Conservation (phyloP, 2,888 invertebrate species). For the Pollenia griseotomentosa region DNA sequence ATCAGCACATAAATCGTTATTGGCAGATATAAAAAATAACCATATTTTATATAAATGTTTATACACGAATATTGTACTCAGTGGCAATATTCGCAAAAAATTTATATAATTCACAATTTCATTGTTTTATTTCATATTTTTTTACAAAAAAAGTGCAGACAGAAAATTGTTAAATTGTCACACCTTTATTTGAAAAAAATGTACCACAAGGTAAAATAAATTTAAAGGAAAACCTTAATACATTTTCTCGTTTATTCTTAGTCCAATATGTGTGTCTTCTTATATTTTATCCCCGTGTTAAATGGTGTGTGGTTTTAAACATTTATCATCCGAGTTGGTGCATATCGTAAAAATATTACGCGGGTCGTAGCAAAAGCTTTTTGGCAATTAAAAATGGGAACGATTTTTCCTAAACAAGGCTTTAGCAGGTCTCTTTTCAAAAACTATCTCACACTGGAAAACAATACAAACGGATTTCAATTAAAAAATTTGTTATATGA, state of each 20-base stretch:
- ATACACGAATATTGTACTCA: not conserved
- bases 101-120: conserved; percentile 7
- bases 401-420: too few relatives aligned
- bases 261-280: conserved; percentile 28
- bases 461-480: too few relatives aligned
- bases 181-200: conserved; percentile 38
- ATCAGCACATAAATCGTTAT: conserved; percentile 51
- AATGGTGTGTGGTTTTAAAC: conserved; percentile 64
- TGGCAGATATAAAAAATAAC: conserved; percentile 16
- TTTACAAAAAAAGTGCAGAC: not conserved
- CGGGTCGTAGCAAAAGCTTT: not conserved
- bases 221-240: not conserved
- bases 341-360: not conserved
- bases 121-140: not conserved
- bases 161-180: conserved; percentile 57
- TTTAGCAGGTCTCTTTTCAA: too few relatives aligned
- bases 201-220: not conserved
- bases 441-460: too few relatives aligned
- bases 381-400: too few relatives aligned
- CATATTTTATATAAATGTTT: conserved; percentile 3
- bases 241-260: conserved; percentile 22
- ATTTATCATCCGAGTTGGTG: conserved; percentile 38
- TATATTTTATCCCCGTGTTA: conserved; percentile 57
- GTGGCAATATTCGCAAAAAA: conserved; percentile 10
- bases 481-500: too few relatives aligned